Evolutionary conservation across 2,113 vertebrate species (phyloP).

Genomic region (Tretioscincus oriximinensis): DNA sequence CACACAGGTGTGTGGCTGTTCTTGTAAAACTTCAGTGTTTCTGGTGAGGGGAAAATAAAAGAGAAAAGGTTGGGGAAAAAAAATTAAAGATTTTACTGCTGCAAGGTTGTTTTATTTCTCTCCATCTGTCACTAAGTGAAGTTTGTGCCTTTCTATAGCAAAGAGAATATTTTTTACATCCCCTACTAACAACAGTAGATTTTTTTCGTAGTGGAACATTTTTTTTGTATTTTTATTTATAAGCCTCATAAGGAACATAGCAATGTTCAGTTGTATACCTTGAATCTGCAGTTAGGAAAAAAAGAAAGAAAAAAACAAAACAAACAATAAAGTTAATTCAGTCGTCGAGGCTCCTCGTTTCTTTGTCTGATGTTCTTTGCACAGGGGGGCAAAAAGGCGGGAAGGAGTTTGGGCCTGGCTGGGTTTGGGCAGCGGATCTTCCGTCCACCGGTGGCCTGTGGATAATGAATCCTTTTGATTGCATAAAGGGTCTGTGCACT

Average conservation of each 20-base stretch:
- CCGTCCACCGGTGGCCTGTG: too few relatives aligned
- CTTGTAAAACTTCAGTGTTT: slow-evolving; percentile 96
- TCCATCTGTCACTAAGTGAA: slow-evolving; percentile 99
- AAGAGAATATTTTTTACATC: slow-evolving; percentile 96
- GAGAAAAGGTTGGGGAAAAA: slow-evolving; percentile 45
- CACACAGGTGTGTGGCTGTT: slow-evolving; percentile 85
- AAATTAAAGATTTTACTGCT: slow-evolving; percentile 86
- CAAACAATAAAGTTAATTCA: slow-evolving; percentile 84
- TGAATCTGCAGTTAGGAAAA: slow-evolving; percentile 95
- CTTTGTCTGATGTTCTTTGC: too few relatives aligned
- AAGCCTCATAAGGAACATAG: slow-evolving; percentile 96
- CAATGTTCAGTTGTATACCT: slow-evolving; percentile 97
- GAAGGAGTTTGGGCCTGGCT: too few relatives aligned
- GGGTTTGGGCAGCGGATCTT: too few relatives aligned
- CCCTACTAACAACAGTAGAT: slow-evolving; percentile 98
- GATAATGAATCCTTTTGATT: too few relatives aligned
- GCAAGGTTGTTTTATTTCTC: slow-evolving; percentile 95
- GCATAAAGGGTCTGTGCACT: too few relatives aligned
- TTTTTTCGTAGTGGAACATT: slow-evolving; percentile 97
- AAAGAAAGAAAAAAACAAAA: slow-evolving; percentile 59
- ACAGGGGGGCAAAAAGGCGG: too few relatives aligned
- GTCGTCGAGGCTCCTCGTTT: slow-evolving; percentile 68
- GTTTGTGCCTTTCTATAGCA: slow-evolving; percentile 98
- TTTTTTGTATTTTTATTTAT: slow-evolving; percentile 99
- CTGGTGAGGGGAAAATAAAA: slow-evolving; percentile 87